Evolutionary conservation across 2,113 vertebrate species (phyloP).

Genomic region (Copsychus sechellarum): DNA sequence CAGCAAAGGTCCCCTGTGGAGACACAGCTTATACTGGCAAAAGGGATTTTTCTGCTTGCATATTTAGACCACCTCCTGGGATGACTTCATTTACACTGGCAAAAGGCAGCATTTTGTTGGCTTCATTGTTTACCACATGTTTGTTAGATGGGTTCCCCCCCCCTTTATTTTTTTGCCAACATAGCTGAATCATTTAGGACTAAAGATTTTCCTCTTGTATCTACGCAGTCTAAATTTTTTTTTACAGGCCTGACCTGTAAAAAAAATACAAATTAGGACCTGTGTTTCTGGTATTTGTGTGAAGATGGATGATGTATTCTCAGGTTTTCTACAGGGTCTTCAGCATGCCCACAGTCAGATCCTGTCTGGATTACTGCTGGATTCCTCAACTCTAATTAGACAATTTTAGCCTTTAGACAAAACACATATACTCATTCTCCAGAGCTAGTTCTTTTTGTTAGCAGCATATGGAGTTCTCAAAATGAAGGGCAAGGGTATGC

Average conservation of each 20-base stretch:
- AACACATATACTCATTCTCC: not conserved
- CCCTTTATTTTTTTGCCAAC: not conserved
- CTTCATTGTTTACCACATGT: not conserved
- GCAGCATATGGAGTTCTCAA: not conserved
- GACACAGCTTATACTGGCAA: conserved; percentile 45
- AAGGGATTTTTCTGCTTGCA: conserved; percentile 11
- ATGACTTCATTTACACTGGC: conserved; percentile 54
- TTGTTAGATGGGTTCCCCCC: rapidly evolving
- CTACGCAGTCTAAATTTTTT: not conserved
- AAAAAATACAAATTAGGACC: not conserved
- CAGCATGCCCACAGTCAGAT: not conserved
- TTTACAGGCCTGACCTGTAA: not conserved
- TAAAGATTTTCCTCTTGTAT: not conserved
- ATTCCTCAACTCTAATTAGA: not conserved
- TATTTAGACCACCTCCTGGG: conserved; percentile 44
- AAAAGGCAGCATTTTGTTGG: conserved; percentile 17
- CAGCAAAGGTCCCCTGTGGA: conserved; percentile 3
- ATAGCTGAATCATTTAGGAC: not conserved
- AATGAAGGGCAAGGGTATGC: not conserved
- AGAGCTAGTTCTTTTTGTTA: not conserved
- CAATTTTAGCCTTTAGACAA: not conserved
- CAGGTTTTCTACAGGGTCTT: not conserved
- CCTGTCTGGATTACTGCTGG: not conserved
- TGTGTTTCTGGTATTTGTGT: not conserved
- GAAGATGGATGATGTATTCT: not conserved